Percentiles rank a stretch among this genome's conserved stretches.
These are phyloP conservation scores for Adineta ricciae DNA, from an alignment of 2,888 invertebrate genomes.

Conservation along the genomic window DNA sequence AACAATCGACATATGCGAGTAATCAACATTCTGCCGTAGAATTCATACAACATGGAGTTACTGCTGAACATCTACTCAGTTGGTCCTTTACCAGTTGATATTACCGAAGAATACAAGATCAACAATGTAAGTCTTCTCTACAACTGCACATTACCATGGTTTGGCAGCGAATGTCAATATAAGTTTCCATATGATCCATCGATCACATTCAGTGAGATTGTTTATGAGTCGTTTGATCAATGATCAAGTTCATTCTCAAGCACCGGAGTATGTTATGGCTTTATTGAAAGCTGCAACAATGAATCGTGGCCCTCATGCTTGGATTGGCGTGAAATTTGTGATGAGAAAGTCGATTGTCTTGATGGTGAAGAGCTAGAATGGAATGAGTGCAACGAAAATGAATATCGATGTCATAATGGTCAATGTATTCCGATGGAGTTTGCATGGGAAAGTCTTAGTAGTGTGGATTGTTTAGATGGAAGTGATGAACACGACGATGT, in stretches of 20 bases:
- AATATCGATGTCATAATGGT: neutral
- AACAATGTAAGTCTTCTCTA: neutral
- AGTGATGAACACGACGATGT: neutral
- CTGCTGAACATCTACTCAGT: neutral
- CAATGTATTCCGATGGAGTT: too few species aligned
- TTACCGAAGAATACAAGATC: neutral
- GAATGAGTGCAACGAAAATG: neutral
- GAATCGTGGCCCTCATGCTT: neutral
- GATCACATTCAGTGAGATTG: neutral
- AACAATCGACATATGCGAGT: neutral
- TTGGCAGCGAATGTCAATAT: neutral
- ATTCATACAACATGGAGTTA: too few species aligned
- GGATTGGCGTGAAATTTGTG: neutral
- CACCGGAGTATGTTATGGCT: neutral
- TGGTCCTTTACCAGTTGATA: neutral
- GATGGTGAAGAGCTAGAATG: neutral
- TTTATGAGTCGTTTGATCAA: neutral
- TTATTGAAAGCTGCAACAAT: neutral
- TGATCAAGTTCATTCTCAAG: too few species aligned
- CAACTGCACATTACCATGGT: neutral
- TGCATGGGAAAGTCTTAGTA: too few species aligned
- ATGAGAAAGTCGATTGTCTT: neutral
- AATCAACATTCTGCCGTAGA: too few species aligned
- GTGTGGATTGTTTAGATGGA: neutral
- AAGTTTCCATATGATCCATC: neutral